These are phyloP conservation scores for Orientallactaga sibirica DNA, from an alignment of 2,797 vertebrate genomes.

Conservation along the genomic window DNA sequence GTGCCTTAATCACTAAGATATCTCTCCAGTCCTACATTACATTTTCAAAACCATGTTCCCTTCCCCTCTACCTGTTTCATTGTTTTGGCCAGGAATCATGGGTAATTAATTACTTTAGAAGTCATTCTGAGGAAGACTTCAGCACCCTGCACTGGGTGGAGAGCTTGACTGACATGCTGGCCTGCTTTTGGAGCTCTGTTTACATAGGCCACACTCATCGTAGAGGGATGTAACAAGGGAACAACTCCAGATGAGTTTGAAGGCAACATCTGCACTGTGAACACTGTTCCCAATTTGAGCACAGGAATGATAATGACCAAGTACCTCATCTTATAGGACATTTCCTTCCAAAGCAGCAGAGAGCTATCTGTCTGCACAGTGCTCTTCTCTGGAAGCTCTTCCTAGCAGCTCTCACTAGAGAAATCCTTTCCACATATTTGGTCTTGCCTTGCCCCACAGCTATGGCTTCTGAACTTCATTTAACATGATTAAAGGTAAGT, in stretches of 20 bases:
- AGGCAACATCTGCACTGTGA: not conserved
- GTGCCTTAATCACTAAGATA: no score
- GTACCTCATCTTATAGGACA: constrained; percentile 34
- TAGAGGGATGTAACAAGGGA: not conserved
- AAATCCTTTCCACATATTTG: not conserved
- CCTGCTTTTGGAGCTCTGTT: constrained; percentile 47
- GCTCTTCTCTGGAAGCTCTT: not conserved
- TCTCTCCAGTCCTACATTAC: not conserved
- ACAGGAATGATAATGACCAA: constrained; percentile 4
- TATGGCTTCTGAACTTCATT: constrained; percentile 39
- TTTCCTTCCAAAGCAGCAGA: constrained; percentile 23
- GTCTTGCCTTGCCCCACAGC: not conserved
- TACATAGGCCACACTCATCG: not conserved
- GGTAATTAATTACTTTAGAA: constrained; percentile 42
- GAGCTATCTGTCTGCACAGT: not conserved
- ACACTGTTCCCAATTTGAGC: constrained; percentile 24
- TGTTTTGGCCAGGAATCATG: constrained; percentile 35
- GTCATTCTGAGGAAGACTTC: constrained; percentile 51
- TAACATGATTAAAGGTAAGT: constrained; percentile 47
- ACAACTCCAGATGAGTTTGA: constrained; percentile 52
- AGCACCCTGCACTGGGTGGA: constrained; percentile 22
- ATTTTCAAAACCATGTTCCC: constrained; percentile 13
- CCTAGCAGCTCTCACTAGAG: not conserved
- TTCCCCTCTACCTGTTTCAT: constrained; percentile 23
- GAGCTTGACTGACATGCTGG: constrained; percentile 49